Evolutionary conservation across 2,888 invertebrate species (phyloP).

Genomic region (Poecilus cupreus): DNA sequence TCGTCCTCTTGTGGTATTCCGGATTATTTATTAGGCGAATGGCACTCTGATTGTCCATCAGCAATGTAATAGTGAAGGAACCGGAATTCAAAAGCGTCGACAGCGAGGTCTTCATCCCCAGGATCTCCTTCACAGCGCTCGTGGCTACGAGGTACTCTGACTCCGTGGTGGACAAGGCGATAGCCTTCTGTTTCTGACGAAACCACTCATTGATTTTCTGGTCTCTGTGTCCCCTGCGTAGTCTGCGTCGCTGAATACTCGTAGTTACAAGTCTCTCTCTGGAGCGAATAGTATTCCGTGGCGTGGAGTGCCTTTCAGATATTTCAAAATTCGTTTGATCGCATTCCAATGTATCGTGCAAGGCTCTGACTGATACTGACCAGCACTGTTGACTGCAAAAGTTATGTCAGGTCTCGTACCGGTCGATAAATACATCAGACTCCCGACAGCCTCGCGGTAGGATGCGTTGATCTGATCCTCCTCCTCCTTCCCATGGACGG

Average conservation of each 20-base stretch:
- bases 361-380: conserved; percentile 26
- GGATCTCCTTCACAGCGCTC: conserved; percentile 62
- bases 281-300: conserved; percentile 38
- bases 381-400: conserved; percentile 57
- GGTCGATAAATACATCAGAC: conserved; percentile 61
- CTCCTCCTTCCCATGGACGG: neutral
- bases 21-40: neutral
- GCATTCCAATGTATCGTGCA: conserved; percentile 48
- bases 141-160: conserved; percentile 65
- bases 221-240: conserved; percentile 58
- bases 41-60: conserved; percentile 35
- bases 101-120: conserved; percentile 63
- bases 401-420: conserved; percentile 62
- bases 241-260: conserved; percentile 59
- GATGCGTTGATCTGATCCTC: conserved; percentile 43
- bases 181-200: conserved; percentile 48
- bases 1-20: neutral
- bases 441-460: conserved; percentile 62
- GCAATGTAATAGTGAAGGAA: neutral
- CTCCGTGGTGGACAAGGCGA: conserved; percentile 64
- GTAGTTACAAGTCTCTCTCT: neutral
- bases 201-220: conserved; percentile 32
- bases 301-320: conserved; percentile 55
- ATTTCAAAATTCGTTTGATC: conserved; percentile 59
- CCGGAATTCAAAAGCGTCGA: neutral